These are phyloP conservation scores for Drosophila atroscutellata DNA, from an alignment of 2,888 invertebrate genomes.

Conservation along the genomic window DNA sequence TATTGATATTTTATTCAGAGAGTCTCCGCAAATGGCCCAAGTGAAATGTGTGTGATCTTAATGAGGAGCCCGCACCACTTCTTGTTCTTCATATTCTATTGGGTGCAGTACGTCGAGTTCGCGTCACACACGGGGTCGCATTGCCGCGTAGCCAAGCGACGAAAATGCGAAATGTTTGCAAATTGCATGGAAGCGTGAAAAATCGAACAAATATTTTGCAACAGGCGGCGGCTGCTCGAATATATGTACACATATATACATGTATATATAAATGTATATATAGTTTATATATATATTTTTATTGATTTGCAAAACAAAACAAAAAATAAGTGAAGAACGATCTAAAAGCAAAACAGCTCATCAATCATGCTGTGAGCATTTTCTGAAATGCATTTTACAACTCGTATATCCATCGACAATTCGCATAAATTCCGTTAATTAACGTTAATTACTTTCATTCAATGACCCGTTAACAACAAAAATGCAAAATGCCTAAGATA, in stretches of 20 bases:
- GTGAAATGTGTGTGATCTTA: slow-evolving; percentile 76
- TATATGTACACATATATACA: background rate
- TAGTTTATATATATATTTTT: slow-evolving; percentile 59
- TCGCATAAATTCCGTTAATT: slow-evolving; percentile 64
- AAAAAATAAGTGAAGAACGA: slow-evolving; percentile 2
- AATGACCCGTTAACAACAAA: slow-evolving; percentile 56
- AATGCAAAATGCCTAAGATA: slow-evolving; percentile 15
- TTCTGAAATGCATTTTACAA: slow-evolving; percentile 62
- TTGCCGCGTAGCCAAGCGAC: slow-evolving; percentile 37
- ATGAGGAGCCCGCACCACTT: slow-evolving; percentile 59
- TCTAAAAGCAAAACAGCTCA: slow-evolving; percentile 47
- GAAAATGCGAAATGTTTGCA: slow-evolving; percentile 53
- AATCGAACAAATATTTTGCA: slow-evolving; percentile 67
- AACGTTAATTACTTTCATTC: slow-evolving; percentile 64
- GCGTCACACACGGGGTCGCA: slow-evolving; percentile 12
- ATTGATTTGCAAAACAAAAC: slow-evolving; percentile 52
- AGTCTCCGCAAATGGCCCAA: slow-evolving; percentile 42
- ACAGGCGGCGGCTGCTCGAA: slow-evolving; percentile 15
- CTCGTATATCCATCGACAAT: slow-evolving; percentile 58
- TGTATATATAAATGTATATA: slow-evolving; percentile 4
- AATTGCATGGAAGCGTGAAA: slow-evolving; percentile 78
- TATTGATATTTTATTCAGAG: slow-evolving; percentile 44
- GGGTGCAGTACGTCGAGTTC: slow-evolving; percentile 14
- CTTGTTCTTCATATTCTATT: background rate
- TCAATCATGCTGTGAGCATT: slow-evolving; percentile 66